Evolutionary conservation across 2,888 invertebrate species (phyloP), one percentile per base, ranked within the genome.

Genomic region (Sialis fuliginosa): DNA sequence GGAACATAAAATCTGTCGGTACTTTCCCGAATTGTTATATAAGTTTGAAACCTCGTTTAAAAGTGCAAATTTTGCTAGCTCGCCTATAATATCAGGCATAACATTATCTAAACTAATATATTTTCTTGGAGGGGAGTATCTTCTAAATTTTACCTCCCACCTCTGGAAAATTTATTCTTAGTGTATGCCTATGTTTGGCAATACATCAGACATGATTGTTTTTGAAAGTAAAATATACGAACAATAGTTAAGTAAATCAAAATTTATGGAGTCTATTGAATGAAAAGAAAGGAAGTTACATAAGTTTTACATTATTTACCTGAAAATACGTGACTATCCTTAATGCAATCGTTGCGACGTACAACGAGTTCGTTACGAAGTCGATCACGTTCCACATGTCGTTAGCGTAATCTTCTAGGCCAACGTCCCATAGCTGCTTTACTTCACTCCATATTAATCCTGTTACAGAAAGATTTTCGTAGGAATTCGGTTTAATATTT

Each of bases 361-460:
- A 98, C 37, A 97, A 70, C 6, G 96, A 92, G 69, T 97, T 97
- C 51, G 97, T 97, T 54, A 96, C 90, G 66, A 97, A 97, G 69
- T 97, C 97, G 56, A 97, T 88, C 50, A 97, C 93, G 67, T 98
- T 97, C 97, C 97, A 97, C 93, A 97, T 95, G 66, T 98, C 96
- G 60, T 92, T 84, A 49, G 90, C 82, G 69, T 97, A 98, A 62
- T 96, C 95, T 59, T 91, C 86, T 49, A 96, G 71, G 0, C 97
- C 97, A 56, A 93, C 90, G 64, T 95, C 93, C 96, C 96, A 97
- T 50, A 98, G 71, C 65, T 97, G 96, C 65, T 97, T 98, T 57
- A 97, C 92, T 70, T 98, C 97, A 58, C 92, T 91, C 97, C 97
- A 98, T 60, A 97, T 93, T 57, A 96, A 70, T 48, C 96, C 95